These are phyloP conservation scores for Callaeas wilsoni DNA, from an alignment of 2,113 vertebrate species.

Conservation along the genomic window DNA sequence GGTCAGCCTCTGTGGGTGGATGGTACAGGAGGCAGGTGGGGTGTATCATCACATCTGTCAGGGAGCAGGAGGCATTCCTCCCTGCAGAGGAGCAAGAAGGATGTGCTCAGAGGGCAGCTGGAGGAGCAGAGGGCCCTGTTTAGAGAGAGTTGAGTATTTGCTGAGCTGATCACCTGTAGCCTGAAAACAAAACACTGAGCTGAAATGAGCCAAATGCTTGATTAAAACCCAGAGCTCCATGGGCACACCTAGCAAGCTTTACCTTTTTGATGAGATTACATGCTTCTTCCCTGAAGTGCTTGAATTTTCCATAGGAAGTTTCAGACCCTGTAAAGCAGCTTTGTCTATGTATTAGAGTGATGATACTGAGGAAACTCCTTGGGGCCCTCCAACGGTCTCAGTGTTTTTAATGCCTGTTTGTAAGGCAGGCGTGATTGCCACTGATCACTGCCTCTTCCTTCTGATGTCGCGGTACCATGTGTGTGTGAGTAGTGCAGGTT, in stretches of 20 bases:
- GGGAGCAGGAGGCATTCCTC: background rate
- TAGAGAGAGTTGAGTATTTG: background rate
- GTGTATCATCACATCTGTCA: background rate
- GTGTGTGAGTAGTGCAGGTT: background rate
- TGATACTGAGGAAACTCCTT: background rate
- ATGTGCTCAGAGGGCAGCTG: background rate
- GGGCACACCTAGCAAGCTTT: background rate
- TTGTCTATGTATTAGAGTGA: background rate
- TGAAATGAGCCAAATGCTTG: background rate
- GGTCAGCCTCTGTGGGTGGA: rapidly evolving
- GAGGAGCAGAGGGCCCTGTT: background rate
- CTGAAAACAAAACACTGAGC: background rate
- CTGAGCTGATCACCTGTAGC: background rate
- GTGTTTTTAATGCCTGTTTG: background rate
- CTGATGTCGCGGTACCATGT: background rate
- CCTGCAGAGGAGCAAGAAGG: background rate
- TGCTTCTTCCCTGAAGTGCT: background rate
- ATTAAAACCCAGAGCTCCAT: background rate
- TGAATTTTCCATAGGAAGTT: background rate
- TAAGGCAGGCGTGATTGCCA: background rate
- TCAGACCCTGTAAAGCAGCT: background rate
- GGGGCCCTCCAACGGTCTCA: background rate
- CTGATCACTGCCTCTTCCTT: background rate
- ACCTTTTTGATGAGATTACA: background rate
- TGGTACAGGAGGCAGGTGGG: no score